These are phyloP conservation scores for Illadopsis cleaveri DNA, from an alignment of 2,113 vertebrate genomes.

Conservation along the genomic window DNA sequence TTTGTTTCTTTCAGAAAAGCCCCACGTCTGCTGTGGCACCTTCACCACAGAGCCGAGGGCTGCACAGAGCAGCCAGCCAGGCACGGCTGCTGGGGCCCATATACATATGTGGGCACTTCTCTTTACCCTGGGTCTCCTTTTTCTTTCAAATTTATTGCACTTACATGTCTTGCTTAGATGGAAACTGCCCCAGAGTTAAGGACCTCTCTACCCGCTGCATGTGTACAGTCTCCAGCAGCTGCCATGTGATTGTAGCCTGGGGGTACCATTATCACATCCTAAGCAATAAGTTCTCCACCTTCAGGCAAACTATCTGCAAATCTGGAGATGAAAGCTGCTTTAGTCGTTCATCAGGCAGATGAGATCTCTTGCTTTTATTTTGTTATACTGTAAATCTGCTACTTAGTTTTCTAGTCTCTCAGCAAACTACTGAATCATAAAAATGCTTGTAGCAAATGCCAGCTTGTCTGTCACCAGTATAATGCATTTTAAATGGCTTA, in stretches of 20 bases:
- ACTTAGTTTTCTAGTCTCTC: constrained; percentile 29
- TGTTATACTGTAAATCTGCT: constrained; percentile 53
- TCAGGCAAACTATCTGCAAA: constrained; percentile 43
- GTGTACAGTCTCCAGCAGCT: neutral
- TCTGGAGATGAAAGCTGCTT: constrained; percentile 38
- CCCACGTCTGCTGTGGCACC: neutral
- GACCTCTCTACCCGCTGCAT: neutral
- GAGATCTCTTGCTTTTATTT: constrained; percentile 59
- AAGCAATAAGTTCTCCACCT: constrained; percentile 25
- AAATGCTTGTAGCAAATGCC: constrained; percentile 40
- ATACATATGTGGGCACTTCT: neutral
- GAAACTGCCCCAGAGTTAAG: neutral
- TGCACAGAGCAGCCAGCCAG: neutral
- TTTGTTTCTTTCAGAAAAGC: neutral
- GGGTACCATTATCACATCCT: neutral
- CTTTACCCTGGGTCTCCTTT: neutral
- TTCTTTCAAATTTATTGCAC: neutral
- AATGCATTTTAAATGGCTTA: constrained; percentile 54
- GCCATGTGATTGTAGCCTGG: neutral
- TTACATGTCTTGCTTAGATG: neutral
- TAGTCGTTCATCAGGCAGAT: constrained; percentile 57
- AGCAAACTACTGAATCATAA: constrained; percentile 59
- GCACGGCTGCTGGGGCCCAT: neutral
- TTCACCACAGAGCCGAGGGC: neutral
- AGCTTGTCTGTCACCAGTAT: constrained; percentile 54